phyloP scores from a whole-genome alignment of 2,888 invertebrate genomes.

The Sinhomidia bicolor region DNA sequence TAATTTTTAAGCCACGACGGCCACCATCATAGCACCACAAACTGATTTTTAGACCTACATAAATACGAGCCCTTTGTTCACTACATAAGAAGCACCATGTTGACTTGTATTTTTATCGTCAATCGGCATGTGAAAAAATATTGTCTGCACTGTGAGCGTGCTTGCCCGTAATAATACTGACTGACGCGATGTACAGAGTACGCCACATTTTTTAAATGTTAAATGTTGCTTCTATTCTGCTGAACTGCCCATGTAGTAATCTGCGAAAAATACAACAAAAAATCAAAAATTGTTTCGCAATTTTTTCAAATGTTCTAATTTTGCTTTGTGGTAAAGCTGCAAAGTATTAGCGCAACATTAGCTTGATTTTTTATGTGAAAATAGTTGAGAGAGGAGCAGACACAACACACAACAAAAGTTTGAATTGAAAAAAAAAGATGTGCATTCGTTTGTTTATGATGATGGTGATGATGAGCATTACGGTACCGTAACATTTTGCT shows the following conservation, averaged over 20 bases:
- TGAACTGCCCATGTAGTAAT: neutral
- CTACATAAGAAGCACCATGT: neutral
- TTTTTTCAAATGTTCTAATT: slow-evolving; percentile 19
- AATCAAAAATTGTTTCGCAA: slow-evolving; percentile 8
- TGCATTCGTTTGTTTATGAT: neutral
- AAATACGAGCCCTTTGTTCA: no score
- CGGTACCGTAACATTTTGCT: slow-evolving; percentile 21
- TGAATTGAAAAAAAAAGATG: neutral
- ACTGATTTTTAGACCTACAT: no score
- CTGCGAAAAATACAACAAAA: neutral
- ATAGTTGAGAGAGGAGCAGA: neutral
- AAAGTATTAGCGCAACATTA: neutral
- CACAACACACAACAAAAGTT: neutral
- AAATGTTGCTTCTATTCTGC: neutral
- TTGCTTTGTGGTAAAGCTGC: neutral
- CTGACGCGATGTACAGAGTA: neutral
- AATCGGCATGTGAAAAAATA: neutral
- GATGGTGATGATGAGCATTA: slow-evolving; percentile 43
- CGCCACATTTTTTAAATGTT: neutral
- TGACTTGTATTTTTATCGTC: neutral
- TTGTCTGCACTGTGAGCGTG: neutral
- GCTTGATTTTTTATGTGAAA: no score
- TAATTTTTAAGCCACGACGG: no score
- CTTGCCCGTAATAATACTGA: no score
- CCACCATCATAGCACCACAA: no score